A percentile compares a stretch with the other conserved stretches of the same genome.
Conservation (phyloP, 2,113 vertebrate genomes). For the Albula goreensis region DNA sequence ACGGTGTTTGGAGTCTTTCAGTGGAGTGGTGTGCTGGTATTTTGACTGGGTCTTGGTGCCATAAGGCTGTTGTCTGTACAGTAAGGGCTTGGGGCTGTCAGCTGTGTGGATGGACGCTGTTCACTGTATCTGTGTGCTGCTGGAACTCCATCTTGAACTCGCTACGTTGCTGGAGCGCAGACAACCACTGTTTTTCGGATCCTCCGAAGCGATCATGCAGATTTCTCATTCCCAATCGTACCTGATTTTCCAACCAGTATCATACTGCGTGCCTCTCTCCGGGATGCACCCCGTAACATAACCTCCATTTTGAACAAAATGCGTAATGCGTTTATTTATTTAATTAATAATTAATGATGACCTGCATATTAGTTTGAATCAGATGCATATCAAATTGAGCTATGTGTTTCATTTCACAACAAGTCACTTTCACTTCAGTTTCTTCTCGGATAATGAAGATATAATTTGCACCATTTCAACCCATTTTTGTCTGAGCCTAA, state of each 20-base stretch:
- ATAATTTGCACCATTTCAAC: neutral
- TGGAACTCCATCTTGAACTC: conserved; percentile 20
- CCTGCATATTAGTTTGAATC: neutral
- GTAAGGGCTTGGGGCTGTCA: neutral
- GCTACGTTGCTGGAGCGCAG: neutral
- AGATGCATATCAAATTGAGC: neutral
- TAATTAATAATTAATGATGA: neutral
- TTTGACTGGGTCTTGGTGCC: conserved; percentile 36
- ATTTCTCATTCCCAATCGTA: too few species aligned
- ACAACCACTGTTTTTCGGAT: neutral
- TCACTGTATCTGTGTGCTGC: conserved; percentile 16
- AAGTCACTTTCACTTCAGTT: neutral
- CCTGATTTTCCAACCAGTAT: too few species aligned
- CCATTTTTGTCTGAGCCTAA: neutral
- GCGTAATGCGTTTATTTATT: neutral
- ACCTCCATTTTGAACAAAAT: conserved; percentile 1
- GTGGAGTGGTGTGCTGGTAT: conserved; percentile 29
- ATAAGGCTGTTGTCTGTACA: neutral
- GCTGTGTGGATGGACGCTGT: neutral
- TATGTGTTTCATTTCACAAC: neutral
- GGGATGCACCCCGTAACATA: neutral
- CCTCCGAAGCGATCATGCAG: neutral
- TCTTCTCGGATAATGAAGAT: neutral
- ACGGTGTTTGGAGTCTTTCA: conserved; percentile 38
- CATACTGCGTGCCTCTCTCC: neutral